Conservation (phyloP, 2,888 invertebrate species). For the Lymantria dispar region DNA sequence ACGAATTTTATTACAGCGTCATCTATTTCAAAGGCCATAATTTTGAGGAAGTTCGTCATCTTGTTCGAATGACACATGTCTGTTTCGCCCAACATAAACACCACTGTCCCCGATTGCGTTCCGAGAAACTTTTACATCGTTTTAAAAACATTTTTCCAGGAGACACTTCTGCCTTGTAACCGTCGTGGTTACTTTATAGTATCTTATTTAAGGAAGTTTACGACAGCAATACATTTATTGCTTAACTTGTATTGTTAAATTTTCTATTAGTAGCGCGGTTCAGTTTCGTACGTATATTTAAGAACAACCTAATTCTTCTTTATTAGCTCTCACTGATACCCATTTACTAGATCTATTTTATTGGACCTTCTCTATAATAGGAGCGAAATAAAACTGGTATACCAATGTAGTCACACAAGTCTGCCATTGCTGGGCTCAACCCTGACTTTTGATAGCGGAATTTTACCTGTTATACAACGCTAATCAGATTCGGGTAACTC, state of each 20-base stretch:
- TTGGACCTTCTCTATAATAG: too few species aligned
- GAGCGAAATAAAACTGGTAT: too few species aligned
- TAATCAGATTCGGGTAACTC: too few species aligned
- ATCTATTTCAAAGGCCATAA: constrained; percentile 54
- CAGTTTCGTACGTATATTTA: too few species aligned
- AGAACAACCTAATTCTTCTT: too few species aligned
- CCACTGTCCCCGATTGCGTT: constrained; percentile 68
- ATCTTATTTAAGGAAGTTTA: constrained; percentile 39
- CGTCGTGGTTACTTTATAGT: constrained; percentile 39
- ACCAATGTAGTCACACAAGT: too few species aligned
- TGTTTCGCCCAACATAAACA: constrained; percentile 65
- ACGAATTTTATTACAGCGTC: constrained; percentile 25
- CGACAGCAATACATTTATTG: neutral
- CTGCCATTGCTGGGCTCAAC: too few species aligned
- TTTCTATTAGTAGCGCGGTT: neutral
- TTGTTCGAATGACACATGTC: constrained; percentile 66
- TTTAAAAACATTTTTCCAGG: constrained; percentile 63
- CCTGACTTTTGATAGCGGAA: too few species aligned
- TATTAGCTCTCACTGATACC: too few species aligned
- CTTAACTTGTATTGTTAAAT: neutral
- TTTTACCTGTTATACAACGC: too few species aligned
- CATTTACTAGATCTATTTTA: too few species aligned
- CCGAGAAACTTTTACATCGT: constrained; percentile 73
- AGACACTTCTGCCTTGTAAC: constrained; percentile 57
- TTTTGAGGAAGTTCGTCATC: constrained; percentile 42